Conservation (phyloP, 2,797 vertebrate species). For the Hoplostethus atlanticus region DNA sequence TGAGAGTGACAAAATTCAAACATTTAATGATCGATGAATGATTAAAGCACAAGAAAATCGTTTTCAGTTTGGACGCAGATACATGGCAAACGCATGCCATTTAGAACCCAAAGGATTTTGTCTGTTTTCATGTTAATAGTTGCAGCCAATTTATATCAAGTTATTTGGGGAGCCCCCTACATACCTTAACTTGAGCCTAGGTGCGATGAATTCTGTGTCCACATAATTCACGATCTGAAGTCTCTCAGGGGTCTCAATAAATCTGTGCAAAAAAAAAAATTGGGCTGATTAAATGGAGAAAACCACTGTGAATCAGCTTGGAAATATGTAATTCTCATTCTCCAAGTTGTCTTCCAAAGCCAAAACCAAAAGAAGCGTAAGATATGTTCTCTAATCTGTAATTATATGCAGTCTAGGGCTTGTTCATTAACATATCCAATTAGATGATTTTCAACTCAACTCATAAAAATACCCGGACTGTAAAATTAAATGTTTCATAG, state of each 20-base stretch:
- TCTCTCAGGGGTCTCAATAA: constrained; percentile 25
- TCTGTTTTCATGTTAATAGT: neutral
- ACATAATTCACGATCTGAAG: constrained; percentile 18
- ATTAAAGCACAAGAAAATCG: neutral
- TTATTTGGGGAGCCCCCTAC: constrained; percentile 40
- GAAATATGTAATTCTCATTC: neutral
- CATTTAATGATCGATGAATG: neutral
- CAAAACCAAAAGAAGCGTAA: no score
- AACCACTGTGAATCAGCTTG: neutral
- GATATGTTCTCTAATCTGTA: no score
- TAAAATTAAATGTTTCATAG: no score
- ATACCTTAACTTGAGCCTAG: constrained; percentile 68
- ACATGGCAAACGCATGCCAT: neutral
- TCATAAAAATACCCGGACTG: no score
- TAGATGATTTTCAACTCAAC: no score
- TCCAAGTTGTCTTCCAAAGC: no score
- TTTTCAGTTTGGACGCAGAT: constrained; percentile 3
- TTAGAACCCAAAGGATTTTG: neutral
- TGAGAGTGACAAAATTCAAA: constrained; percentile 30
- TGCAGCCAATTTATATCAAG: neutral
- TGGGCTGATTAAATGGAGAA: neutral
- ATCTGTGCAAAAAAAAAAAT: neutral
- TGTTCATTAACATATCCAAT: no score
- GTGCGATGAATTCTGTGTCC: constrained; percentile 34
- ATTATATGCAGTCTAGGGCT: no score